These are phyloP conservation scores for Drosophila buzzatii DNA, from an alignment of 2,888 invertebrate species.

Conservation along the genomic window DNA sequence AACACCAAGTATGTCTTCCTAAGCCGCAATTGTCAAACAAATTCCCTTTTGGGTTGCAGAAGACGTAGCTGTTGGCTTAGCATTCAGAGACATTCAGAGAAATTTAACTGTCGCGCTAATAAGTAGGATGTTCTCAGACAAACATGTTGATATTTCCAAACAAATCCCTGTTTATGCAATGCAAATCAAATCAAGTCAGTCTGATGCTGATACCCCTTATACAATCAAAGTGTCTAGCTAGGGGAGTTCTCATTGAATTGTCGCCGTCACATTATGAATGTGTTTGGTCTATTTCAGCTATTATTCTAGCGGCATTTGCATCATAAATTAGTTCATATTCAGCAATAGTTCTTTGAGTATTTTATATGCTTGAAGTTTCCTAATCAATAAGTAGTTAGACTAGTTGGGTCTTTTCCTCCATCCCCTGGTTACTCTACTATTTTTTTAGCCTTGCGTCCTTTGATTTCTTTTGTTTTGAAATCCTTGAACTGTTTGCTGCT, in stretches of 20 bases:
- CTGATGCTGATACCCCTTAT: background rate
- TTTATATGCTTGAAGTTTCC: too few species aligned
- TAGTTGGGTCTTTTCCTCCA: too few species aligned
- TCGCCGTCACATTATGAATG: background rate
- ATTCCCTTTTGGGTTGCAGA: conserved; percentile 26
- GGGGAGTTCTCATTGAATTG: background rate
- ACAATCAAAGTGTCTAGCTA: background rate
- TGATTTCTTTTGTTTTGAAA: too few species aligned
- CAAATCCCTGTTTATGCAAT: background rate
- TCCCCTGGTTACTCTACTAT: too few species aligned
- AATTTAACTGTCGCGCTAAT: conserved; percentile 26
- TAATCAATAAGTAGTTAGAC: too few species aligned
- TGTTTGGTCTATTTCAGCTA: background rate
- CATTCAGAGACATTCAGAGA: conserved; percentile 19
- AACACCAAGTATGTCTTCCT: conserved; percentile 20
- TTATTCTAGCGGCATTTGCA: too few species aligned
- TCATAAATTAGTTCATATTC: too few species aligned
- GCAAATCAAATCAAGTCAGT: background rate
- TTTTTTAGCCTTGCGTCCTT: too few species aligned
- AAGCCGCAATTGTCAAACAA: conserved; percentile 47
- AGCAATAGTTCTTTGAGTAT: too few species aligned
- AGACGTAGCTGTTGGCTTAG: conserved; percentile 23
- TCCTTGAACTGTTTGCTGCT: too few species aligned
- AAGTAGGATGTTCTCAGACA: conserved; percentile 1
- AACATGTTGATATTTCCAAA: background rate